Evolutionary conservation across 2,888 invertebrate species (phyloP).

Genomic region (Cataglyphis albicans): DNA sequence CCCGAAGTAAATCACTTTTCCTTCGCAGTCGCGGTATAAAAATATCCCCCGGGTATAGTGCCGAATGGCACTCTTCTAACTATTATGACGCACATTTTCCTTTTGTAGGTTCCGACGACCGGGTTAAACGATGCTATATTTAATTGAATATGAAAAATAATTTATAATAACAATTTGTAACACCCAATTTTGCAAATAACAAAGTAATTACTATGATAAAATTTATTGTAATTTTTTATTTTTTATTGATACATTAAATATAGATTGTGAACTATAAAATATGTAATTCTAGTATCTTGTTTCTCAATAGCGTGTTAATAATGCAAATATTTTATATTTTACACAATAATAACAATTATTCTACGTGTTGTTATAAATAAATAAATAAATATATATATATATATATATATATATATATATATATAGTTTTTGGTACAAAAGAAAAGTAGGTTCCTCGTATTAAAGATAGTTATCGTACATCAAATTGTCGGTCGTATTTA

Average conservation of each 20-base stretch:
- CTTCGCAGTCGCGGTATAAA: constrained; percentile 16
- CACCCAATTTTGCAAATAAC: not conserved
- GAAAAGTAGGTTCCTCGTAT: too few relatives aligned
- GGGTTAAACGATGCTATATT: constrained; percentile 3
- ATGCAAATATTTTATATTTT: not conserved
- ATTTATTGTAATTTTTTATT: constrained; percentile 13
- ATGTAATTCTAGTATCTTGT: not conserved
- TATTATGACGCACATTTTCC: constrained; percentile 23
- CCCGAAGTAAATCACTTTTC: constrained; percentile 55
- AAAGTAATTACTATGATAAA: not conserved
- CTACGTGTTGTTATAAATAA: not conserved
- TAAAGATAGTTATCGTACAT: not conserved
- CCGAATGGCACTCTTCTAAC: constrained; percentile 17
- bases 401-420: not conserved
- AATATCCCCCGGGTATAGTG: constrained; percentile 16
- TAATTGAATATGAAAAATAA: not conserved
- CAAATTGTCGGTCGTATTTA: constrained; percentile 5
- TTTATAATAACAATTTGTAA: not conserved
- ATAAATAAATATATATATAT: not conserved
- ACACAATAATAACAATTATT: not conserved
- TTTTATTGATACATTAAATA: constrained; percentile 18
- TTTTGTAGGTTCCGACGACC: not conserved
- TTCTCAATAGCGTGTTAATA: not conserved
- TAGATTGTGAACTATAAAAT: not conserved
- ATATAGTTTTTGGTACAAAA: not conserved